Conservation (phyloP, 2,888 invertebrate species). For the Spisula subtruncata region DNA sequence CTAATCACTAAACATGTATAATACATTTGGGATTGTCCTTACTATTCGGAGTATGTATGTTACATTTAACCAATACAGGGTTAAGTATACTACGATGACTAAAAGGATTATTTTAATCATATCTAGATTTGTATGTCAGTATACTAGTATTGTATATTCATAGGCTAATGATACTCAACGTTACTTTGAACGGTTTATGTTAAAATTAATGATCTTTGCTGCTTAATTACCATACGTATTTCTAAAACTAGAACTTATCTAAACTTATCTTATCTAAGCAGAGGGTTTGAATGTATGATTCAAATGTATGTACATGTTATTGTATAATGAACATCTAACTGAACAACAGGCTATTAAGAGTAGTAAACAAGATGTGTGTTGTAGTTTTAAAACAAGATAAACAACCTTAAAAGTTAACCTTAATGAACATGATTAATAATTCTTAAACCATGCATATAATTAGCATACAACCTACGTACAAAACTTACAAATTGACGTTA, state of each 20-base stretch:
- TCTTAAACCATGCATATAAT: background rate
- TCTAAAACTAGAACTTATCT: no score
- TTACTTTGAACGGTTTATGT: background rate
- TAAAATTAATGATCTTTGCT: no score
- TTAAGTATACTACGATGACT: conserved; percentile 4
- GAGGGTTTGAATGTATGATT: no score
- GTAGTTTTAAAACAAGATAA: no score
- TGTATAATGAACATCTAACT: no score
- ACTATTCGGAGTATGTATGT: background rate
- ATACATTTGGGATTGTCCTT: conserved; percentile 1
- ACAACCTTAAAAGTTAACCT: no score
- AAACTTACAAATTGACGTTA: background rate
- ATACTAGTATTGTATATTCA: background rate
- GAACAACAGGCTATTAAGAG: no score
- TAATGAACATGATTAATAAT: no score
- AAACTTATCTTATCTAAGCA: no score
- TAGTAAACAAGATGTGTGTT: no score
- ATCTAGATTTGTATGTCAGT: background rate
- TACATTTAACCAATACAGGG: background rate
- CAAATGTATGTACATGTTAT: no score
- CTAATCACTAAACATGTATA: background rate
- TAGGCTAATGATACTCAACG: background rate
- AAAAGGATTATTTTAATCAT: background rate
- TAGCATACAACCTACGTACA: background rate
- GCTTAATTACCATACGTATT: no score